These are phyloP conservation scores for Garrulus glandarius DNA, from an alignment of 2,797 vertebrate genomes.

Conservation along the genomic window DNA sequence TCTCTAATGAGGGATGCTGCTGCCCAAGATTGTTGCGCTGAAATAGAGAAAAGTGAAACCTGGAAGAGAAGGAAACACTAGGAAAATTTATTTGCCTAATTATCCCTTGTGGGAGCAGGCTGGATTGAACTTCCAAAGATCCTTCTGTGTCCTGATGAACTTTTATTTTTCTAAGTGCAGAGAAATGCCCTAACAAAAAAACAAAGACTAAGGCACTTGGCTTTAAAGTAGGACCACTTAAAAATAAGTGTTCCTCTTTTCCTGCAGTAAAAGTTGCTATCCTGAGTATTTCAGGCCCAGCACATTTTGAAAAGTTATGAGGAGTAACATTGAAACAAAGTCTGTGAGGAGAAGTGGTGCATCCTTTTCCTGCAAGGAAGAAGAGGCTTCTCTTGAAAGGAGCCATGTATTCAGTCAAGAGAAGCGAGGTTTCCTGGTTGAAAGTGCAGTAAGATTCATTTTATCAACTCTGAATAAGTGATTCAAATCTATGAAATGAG, in stretches of 20 bases:
- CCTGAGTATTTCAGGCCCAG: background rate
- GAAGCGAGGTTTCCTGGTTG: background rate
- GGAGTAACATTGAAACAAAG: background rate
- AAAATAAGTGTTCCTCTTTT: background rate
- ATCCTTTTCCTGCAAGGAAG: background rate
- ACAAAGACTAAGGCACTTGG: background rate
- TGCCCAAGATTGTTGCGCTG: background rate
- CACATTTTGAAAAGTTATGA: background rate
- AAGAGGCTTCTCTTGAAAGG: background rate
- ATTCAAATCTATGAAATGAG: background rate
- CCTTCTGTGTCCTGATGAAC: background rate
- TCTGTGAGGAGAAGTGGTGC: background rate
- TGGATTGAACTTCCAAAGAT: background rate
- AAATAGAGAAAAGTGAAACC: background rate
- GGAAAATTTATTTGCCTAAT: background rate
- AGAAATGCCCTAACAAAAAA: background rate
- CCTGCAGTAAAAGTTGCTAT: background rate
- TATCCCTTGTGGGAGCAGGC: background rate
- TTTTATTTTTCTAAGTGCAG: background rate
- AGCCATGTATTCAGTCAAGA: background rate
- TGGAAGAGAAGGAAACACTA: background rate
- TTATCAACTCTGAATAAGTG: background rate
- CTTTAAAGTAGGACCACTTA: background rate
- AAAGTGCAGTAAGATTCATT: background rate
- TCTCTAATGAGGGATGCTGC: background rate